phyloP scores from a whole-genome alignment of 2,797 vertebrate genomes.

The Cercopithecus neglectus region DNA sequence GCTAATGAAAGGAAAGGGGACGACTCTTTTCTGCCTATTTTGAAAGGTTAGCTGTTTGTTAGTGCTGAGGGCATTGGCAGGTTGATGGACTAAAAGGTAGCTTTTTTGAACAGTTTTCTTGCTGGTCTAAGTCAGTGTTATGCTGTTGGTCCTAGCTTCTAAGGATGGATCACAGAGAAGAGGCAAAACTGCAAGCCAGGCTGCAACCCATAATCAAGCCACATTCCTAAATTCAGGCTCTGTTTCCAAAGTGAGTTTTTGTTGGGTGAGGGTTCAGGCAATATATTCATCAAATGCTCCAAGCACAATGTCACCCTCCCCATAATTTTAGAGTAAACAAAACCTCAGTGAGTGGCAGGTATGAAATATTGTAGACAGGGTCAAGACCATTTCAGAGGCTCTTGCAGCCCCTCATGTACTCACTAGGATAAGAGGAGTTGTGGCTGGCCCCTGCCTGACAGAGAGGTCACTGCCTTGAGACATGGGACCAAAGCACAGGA shows the following conservation, averaged over 20 bases:
- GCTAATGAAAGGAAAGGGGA: neutral
- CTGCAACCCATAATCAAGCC: neutral
- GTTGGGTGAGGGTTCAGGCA: neutral
- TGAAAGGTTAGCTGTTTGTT: neutral
- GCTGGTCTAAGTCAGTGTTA: neutral
- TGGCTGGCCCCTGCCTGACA: neutral
- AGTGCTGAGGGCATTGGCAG: neutral
- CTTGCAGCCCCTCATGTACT: neutral
- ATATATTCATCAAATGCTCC: neutral
- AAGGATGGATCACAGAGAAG: neutral
- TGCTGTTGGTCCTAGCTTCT: neutral
- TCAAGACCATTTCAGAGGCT: neutral
- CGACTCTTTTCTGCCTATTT: neutral
- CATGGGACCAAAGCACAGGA: neutral
- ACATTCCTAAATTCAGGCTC: neutral
- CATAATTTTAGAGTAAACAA: slow-evolving; percentile 13
- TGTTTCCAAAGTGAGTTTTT: slow-evolving; percentile 8
- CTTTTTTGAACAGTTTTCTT: neutral
- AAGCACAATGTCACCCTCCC: neutral
- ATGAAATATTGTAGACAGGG: neutral
- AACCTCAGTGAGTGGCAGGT: slow-evolving; percentile 23
- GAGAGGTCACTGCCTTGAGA: neutral
- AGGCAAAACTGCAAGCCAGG: neutral
- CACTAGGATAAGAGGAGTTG: neutral
- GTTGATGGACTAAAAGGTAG: neutral